Evolutionary conservation across 2,888 invertebrate species (phyloP).

Genomic region (Brachycybe producta): DNA sequence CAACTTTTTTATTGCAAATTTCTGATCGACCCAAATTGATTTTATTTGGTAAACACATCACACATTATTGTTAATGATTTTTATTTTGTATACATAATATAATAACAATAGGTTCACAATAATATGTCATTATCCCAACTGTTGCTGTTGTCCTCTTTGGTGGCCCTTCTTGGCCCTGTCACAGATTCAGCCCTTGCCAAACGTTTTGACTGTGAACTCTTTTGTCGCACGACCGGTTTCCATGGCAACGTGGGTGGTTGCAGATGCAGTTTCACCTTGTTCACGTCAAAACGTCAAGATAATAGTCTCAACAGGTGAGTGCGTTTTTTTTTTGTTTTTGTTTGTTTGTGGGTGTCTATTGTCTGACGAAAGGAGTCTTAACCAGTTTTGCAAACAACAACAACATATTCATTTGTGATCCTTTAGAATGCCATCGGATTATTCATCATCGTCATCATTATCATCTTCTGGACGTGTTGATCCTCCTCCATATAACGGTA

Average conservation of each 20-base stretch:
- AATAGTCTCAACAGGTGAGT: slow-evolving; percentile 9
- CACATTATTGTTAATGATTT: no score
- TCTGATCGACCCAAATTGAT: no score
- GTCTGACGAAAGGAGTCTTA: no score
- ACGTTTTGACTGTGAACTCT: slow-evolving; percentile 27
- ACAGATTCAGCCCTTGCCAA: slow-evolving; percentile 22
- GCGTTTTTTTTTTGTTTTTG: background rate
- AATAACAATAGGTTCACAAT: no score
- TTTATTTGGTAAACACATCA: no score
- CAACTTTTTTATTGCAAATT: no score
- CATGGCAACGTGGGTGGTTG: slow-evolving; percentile 28
- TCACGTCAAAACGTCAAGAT: slow-evolving; percentile 25
- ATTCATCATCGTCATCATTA: background rate
- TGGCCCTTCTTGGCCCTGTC: slow-evolving; percentile 16
- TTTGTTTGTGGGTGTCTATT: no score
- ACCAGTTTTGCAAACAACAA: no score
- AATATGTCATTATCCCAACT: slow-evolving; percentile 12
- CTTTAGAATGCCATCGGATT: no score
- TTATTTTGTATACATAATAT: no score
- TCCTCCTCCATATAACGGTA: background rate
- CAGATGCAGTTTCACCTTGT: slow-evolving; percentile 28
- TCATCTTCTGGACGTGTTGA: slow-evolving; percentile 6
- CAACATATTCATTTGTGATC: no score
- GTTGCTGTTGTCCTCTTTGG: slow-evolving; percentile 10
- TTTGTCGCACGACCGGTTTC: slow-evolving; percentile 27